Percentiles rank a stretch among this genome's conserved stretches.
These are phyloP conservation scores for Parotocinclus haroldoi DNA, from an alignment of 2,797 vertebrate genomes.

Conservation along the genomic window DNA sequence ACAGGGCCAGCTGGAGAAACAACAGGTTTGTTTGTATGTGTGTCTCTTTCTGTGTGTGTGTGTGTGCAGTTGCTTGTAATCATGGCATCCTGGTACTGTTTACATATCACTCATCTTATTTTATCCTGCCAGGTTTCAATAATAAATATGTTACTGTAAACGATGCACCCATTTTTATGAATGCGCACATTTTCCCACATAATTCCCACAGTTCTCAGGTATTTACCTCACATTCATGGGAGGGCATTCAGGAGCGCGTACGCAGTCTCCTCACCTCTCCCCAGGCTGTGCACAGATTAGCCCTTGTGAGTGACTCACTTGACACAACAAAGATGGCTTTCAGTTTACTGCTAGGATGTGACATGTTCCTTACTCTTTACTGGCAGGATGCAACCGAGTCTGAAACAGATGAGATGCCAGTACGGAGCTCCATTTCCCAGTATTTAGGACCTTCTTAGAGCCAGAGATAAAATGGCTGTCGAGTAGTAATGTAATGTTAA, in stretches of 20 bases:
- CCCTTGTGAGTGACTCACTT: conserved; percentile 62
- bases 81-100: too few relatives aligned
- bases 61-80: neutral
- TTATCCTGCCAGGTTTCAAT: too few relatives aligned
- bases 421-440: conserved; percentile 60
- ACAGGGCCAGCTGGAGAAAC: conserved; percentile 26
- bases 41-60: neutral
- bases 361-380: conserved; percentile 2
- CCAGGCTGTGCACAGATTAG: conserved; percentile 64
- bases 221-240: conserved; percentile 62
- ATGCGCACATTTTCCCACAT: conserved; percentile 11
- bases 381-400: conserved; percentile 64
- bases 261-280: conserved; percentile 70
- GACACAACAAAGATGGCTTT: neutral
- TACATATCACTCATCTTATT: too few relatives aligned
- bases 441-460: conserved; percentile 40
- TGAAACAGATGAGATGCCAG: conserved; percentile 63
- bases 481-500: too few relatives aligned
- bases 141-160: too few relatives aligned
- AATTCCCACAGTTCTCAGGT: conserved; percentile 56
- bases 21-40: conserved; percentile 48
- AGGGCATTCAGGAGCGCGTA: conserved; percentile 74
- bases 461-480: conserved; percentile 2
- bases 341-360: neutral
- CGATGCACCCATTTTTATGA: neutral